phyloP scores from a whole-genome alignment of 2,888 invertebrate species.

The Blera fallax region DNA sequence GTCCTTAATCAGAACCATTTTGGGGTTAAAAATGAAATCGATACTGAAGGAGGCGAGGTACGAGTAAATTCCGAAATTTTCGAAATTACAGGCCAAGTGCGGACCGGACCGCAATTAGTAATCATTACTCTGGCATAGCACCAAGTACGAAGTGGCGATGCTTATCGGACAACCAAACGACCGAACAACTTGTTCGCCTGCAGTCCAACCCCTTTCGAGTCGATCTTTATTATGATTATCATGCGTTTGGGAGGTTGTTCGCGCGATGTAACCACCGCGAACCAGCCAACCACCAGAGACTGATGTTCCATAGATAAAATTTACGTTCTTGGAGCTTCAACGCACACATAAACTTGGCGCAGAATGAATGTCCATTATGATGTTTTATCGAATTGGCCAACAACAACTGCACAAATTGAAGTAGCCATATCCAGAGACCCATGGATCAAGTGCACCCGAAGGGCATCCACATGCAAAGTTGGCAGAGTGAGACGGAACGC shows the following conservation, averaged over 20 bases:
- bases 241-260: constrained; percentile 68
- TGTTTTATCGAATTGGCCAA: constrained; percentile 66
- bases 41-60: not conserved
- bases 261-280: constrained; percentile 59
- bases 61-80: not conserved
- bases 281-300: constrained; percentile 44
- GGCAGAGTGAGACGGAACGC: constrained; percentile 17
- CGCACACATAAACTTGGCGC: constrained; percentile 67
- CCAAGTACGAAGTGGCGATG: constrained; percentile 38
- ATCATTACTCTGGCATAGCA: constrained; percentile 54
- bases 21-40: not conserved
- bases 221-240: constrained; percentile 65
- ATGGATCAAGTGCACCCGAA: constrained; percentile 63
- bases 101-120: constrained; percentile 47
- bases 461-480: constrained; percentile 27
- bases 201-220: constrained; percentile 64
- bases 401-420: constrained; percentile 54
- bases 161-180: constrained; percentile 47
- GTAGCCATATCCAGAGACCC: constrained; percentile 60
- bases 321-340: constrained; percentile 68
- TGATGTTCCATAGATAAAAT: constrained; percentile 71
- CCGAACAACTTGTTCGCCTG: constrained; percentile 58
- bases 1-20: constrained; percentile 10
- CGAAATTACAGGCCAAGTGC: constrained; percentile 44
- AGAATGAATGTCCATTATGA: constrained; percentile 64